Evolutionary conservation across 2,113 vertebrate species (phyloP).

Genomic region (Bathybates hornii): DNA sequence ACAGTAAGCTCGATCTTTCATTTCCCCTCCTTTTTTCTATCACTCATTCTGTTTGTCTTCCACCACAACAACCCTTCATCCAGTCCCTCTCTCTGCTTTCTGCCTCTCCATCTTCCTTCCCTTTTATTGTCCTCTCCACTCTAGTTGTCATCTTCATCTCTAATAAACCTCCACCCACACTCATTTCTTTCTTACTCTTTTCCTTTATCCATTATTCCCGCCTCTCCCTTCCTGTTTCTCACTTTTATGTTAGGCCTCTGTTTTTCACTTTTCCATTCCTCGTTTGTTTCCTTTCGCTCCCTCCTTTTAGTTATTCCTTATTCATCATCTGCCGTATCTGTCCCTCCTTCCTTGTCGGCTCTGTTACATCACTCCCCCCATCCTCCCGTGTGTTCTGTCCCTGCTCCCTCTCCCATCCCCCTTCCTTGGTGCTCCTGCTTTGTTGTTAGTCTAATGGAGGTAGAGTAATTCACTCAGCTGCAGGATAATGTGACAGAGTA

Average conservation of each 20-base stretch:
- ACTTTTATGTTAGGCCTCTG: neutral
- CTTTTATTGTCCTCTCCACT: neutral
- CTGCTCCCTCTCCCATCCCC: neutral
- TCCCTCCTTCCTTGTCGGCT: neutral
- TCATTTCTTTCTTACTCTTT: neutral
- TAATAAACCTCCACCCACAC: neutral
- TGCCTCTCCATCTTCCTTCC: neutral
- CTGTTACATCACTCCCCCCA: neutral
- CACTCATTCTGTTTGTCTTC: neutral
- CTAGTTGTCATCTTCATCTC: neutral
- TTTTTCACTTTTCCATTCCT: neutral
- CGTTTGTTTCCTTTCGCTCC: neutral
- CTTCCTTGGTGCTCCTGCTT: slow-evolving; percentile 17
- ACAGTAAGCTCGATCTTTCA: neutral
- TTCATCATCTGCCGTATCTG: neutral
- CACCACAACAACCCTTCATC: neutral
- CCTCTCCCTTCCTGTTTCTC: neutral
- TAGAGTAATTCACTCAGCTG: slow-evolving; percentile 71
- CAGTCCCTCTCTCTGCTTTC: neutral
- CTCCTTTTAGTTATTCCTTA: neutral
- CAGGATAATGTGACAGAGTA: slow-evolving; percentile 63
- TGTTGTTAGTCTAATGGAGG: slow-evolving; percentile 73
- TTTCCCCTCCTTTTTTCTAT: neutral
- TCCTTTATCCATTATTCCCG: neutral
- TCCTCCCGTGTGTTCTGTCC: fast-evolving